These are phyloP conservation scores for Phalacrocorax pelagicus DNA, from an alignment of 2,113 vertebrate genomes.

Conservation along the genomic window DNA sequence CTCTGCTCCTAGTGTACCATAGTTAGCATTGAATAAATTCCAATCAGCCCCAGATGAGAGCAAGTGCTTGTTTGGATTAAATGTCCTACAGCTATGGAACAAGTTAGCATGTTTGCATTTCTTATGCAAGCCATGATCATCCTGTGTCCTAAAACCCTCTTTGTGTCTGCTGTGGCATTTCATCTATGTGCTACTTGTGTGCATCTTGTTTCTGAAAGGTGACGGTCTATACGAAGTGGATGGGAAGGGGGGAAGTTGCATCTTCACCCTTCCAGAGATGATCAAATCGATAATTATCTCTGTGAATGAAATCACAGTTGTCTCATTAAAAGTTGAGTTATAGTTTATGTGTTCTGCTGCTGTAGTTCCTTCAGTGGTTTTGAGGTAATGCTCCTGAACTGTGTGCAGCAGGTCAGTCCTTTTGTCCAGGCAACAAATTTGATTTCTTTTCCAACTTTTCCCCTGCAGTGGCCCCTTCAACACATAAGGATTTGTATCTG, in stretches of 20 bases:
- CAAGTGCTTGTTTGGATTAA: neutral
- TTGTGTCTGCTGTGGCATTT: neutral
- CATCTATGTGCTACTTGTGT: neutral
- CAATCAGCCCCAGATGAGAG: neutral
- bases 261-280: neutral
- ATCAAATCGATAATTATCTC: neutral
- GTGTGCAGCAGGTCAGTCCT: neutral
- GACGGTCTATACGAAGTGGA: neutral
- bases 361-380: neutral
- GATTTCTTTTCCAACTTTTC: neutral
- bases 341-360: neutral
- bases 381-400: neutral
- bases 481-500: neutral
- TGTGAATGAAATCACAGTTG: neutral
- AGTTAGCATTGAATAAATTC: neutral
- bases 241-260: neutral
- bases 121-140: neutral
- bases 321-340: constrained; percentile 6
- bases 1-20: neutral
- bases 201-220: neutral
- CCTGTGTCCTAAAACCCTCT: neutral
- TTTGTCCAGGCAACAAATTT: neutral
- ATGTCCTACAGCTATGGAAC: neutral
- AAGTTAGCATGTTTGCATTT: neutral
- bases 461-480: neutral